Conservation (phyloP, 2,113 vertebrate species). For the Leptocoma aspasia region DNA sequence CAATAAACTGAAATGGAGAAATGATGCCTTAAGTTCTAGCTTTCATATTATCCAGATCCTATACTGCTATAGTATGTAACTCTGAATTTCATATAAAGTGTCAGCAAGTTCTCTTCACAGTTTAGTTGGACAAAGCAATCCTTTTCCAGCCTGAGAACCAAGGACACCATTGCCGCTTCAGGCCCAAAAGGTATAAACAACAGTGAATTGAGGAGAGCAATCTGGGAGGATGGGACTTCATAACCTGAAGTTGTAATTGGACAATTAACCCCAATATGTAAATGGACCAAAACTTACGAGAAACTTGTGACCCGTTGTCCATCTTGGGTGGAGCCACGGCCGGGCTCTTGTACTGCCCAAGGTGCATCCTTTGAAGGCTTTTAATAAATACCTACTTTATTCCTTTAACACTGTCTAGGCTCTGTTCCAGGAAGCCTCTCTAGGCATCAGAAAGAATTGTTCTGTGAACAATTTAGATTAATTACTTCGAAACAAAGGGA, state of each 20-base stretch:
- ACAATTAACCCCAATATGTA: not conserved
- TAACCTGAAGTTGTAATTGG: not conserved
- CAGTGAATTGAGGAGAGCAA: not conserved
- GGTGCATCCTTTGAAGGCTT: not conserved
- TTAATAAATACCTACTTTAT: not conserved
- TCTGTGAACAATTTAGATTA: not conserved
- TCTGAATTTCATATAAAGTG: not conserved
- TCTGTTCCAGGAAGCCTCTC: not conserved
- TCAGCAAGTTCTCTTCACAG: not conserved
- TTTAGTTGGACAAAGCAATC: not conserved
- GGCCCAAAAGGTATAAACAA: not conserved
- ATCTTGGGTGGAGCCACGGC: not conserved
- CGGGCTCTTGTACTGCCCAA: not conserved
- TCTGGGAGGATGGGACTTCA: not conserved
- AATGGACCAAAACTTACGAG: not conserved
- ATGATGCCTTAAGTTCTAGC: not conserved
- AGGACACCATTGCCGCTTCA: not conserved
- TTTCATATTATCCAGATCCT: not conserved
- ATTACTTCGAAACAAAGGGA: not conserved
- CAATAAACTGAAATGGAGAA: not conserved
- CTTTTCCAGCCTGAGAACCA: not conserved
- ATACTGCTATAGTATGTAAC: not conserved
- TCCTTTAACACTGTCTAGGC: not conserved
- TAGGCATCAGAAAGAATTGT: not conserved
- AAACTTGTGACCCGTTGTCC: not conserved